Evolutionary conservation across 2,113 vertebrate species (phyloP).

Genomic region (Calyptommatus sinebrachiatus): DNA sequence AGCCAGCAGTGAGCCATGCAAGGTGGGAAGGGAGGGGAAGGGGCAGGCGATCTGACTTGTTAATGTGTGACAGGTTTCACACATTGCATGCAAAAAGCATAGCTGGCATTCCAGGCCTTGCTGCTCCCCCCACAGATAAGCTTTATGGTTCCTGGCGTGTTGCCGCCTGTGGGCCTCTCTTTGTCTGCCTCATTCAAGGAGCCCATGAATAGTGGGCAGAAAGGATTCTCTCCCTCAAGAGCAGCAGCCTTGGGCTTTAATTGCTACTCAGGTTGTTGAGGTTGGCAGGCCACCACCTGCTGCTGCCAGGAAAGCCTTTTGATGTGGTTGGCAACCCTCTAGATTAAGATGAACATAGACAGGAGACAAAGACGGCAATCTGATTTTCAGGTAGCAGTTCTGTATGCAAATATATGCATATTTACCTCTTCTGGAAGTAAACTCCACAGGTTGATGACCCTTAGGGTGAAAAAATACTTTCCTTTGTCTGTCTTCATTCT

Average conservation of each 20-base stretch:
- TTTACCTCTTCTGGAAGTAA: no score
- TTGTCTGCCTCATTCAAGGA: neutral
- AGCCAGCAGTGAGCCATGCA: neutral
- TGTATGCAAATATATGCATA: neutral
- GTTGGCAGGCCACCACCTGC: neutral
- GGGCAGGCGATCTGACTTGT: neutral
- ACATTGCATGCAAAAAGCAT: conserved; percentile 1
- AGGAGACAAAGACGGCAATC: neutral
- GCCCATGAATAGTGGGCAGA: neutral
- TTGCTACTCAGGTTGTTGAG: conserved; percentile 11
- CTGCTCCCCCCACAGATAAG: neutral
- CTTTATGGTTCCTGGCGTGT: neutral
- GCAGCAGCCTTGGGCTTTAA: neutral
- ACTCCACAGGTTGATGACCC: no score
- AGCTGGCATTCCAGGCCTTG: conserved; percentile 20
- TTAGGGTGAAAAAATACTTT: no score
- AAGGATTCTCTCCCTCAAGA: neutral
- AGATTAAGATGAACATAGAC: neutral
- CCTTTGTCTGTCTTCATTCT: no score
- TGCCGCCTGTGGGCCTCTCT: neutral
- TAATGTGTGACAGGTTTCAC: conserved; percentile 13
- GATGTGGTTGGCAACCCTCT: conserved; percentile 12
- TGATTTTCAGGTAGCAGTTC: neutral
- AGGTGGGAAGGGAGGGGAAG: conserved; percentile 8
- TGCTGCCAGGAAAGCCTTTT: conserved; percentile 15